These are phyloP conservation scores for Asobara japonica DNA, from an alignment of 1,140 invertebrate species.

Conservation along the genomic window DNA sequence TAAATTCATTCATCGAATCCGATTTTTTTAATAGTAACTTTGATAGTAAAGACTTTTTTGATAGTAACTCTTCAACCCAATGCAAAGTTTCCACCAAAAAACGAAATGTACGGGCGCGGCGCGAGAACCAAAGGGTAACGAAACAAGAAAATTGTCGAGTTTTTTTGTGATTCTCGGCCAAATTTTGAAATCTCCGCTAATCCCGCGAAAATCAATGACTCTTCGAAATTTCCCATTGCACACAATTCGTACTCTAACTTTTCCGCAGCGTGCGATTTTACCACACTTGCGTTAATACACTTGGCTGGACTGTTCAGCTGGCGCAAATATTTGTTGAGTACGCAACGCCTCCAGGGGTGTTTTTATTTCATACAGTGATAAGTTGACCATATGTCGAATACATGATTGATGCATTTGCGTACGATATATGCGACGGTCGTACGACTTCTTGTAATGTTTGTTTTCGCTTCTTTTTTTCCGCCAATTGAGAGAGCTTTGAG, in stretches of 20 bases:
- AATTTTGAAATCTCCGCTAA: too few relatives aligned
- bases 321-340: constrained; percentile 21
- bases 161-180: too few relatives aligned
- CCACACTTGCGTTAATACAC: background rate
- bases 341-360: background rate
- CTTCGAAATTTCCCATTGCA: too few relatives aligned
- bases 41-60: too few relatives aligned
- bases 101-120: too few relatives aligned
- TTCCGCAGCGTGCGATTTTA: background rate
- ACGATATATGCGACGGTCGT: background rate
- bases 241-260: background rate
- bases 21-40: too few relatives aligned
- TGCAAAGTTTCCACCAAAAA: too few relatives aligned
- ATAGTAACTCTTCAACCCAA: too few relatives aligned
- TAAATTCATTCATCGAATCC: too few relatives aligned
- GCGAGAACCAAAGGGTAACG: too few relatives aligned
- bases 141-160: too few relatives aligned
- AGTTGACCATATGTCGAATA: constrained; percentile 19
- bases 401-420: constrained; percentile 17
- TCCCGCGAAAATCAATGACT: too few relatives aligned
- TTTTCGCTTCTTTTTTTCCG: background rate
- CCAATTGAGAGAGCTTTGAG: background rate
- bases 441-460: background rate
- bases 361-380: background rate
- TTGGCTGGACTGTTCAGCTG: background rate